Base-by-base conservation (phyloP, 2,888 invertebrate species). In the Lathronympha strigana region DNA sequence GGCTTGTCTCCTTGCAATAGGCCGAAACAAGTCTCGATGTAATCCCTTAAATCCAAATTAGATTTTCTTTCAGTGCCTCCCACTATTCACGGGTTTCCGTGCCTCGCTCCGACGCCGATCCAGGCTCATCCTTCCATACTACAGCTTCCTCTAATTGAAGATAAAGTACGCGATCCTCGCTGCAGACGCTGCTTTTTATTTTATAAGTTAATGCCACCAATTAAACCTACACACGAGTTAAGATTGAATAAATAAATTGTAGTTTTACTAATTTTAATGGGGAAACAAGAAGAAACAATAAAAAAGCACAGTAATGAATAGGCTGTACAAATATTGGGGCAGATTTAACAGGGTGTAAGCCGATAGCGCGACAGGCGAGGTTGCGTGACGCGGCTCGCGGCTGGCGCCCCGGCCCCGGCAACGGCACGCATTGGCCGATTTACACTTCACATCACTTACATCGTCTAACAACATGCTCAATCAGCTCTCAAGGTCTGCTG, bases 41-140 rank as follows among this genome's bases (percentile, higher is more conserved):
- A 90, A 91, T 91, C 90, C 87, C 82, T 89, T 86, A 90, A 90
- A 91, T 91, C 91, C 90, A 90, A 91, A 91, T 90, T 88, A 90
- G 90, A 90, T 91, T 91, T 90, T 90, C 90, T 88, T 90, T 90
- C 89, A 89, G 76, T 78, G 81, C 81, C 81, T 81, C 82, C 78
- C 83, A 86, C 87, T 86, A 90, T 89, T 90, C 87, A 88, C 84
- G 78, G 87, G 86, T 72, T 85, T 82, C 83, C 78, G 78, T 71
- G 68, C 68, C 68, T 21, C 60, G 47, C 68, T 71, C 70, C 73
- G 76, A 68, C 70, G 71, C 69, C 76, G 78, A 77, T 76, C 80
- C 74, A 68, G 73, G 78, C 78, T 82, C 80, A 79, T 79, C 78
- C 78, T 79, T 82, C 78, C 77, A 70, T 71, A 69, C 62, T 73